Evolutionary conservation across 2,113 vertebrate genomes (phyloP).

Genomic region (Anoura caudifer): DNA sequence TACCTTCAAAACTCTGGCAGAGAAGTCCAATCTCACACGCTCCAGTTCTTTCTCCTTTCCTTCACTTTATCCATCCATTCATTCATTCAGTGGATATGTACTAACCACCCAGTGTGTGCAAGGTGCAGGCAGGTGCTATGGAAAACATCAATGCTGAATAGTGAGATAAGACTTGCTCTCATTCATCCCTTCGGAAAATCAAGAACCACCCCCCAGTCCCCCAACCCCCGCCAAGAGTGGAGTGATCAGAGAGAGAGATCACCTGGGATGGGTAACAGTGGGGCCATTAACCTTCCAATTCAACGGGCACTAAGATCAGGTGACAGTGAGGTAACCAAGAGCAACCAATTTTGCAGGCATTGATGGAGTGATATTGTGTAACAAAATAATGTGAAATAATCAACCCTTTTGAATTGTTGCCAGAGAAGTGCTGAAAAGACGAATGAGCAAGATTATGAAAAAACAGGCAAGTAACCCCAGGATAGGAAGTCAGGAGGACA

Average conservation of each 20-base stretch:
- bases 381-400: not conserved
- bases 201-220: not conserved
- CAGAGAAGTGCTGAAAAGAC: slow-evolving; percentile 13
- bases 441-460: not conserved
- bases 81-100: not conserved
- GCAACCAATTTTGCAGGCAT: not conserved
- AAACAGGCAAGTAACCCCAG: not conserved
- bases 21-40: not conserved
- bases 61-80: not conserved
- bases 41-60: not conserved
- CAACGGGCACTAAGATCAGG: not conserved
- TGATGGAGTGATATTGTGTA: not conserved
- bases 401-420: not conserved
- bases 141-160: not conserved
- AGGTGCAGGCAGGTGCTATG: not conserved
- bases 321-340: not conserved
- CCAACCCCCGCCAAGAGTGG: not conserved
- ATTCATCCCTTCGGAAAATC: not conserved
- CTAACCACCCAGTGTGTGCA: not conserved
- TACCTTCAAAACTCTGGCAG: not conserved
- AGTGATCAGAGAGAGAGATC: not conserved
- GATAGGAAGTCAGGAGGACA: not conserved
- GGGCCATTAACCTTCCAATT: not conserved
- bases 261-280: not conserved
- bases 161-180: not conserved